Base-by-base conservation (phyloP, 2,888 invertebrate genomes). In the Esperia sulphurella region DNA sequence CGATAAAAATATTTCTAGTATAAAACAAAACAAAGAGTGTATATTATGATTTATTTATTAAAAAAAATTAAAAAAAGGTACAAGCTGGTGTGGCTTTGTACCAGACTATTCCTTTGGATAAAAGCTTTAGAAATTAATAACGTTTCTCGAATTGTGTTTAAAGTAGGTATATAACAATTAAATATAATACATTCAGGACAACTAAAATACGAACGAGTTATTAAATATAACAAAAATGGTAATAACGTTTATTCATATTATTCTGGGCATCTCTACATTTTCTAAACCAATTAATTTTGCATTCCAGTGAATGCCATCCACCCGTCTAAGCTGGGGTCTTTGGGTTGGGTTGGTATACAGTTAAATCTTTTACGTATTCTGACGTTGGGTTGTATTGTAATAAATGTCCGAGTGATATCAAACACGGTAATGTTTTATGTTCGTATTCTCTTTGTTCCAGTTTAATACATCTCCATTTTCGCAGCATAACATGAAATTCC, bases 401-500 rank as follows among this genome's bases (percentile, higher is more conserved):
- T 9, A 31, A 9, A 31, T 31, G 8, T 31, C 10, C 31, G 8
- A 3, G 21, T 21, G 21, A 21, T 21, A 21, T 21, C 21, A 2
- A 21, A 21, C 21, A 21, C 21, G 21, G 21, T 21, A 21, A 21
- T 21, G 21, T 21, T 21, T 21, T 21, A 21, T 21, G 21, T 21
- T 21, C 21, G 21, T 21, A 21, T 21, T 21, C 21, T 31, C 10
- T 31, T 31, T 10, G 31, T 31, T 9, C 8, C 8, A 31, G 31
- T 31, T 30, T 30, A 8, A 30, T 9, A 31, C 31, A 4, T 31
- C 31, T 10, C 8, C 35, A 30, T 50, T 40, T 40, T 40, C 21
- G 10, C 9, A 21, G 21, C 13, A 40, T 14, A 40, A 41, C 52
- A 53, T 13, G 45, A 55, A 62, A 61, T 63, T 63, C 63, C 65